phyloP scores from a whole-genome alignment of 2,113 vertebrate species.

The Genyomyrus donnyi region DNA sequence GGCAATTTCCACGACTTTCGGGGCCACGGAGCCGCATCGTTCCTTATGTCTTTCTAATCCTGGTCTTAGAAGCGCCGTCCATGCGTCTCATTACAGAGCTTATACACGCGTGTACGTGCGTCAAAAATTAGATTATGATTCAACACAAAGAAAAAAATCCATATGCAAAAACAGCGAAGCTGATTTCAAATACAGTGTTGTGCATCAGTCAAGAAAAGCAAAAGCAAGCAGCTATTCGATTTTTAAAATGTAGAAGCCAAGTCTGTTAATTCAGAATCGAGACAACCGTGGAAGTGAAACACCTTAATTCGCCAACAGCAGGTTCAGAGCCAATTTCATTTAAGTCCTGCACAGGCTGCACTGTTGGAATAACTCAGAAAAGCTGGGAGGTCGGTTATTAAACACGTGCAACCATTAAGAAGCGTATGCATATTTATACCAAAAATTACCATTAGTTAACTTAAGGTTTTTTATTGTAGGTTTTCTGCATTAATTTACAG shows the following conservation, averaged over 20 bases:
- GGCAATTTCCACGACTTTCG: slow-evolving; percentile 74
- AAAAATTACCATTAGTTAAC: too few species aligned
- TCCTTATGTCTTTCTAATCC: slow-evolving; percentile 29
- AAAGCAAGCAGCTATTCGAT: neutral
- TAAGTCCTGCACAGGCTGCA: neutral
- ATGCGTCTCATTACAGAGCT: neutral
- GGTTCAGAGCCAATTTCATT: neutral
- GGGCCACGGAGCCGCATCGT: slow-evolving; percentile 74
- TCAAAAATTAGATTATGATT: neutral
- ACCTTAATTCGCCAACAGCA: neutral
- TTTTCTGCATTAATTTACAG: too few species aligned
- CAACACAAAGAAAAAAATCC: neutral
- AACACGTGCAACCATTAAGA: neutral
- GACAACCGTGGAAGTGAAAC: neutral
- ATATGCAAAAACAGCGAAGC: neutral
- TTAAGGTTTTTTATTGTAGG: too few species aligned
- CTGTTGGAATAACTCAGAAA: neutral
- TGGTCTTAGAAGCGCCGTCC: neutral
- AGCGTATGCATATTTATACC: neutral
- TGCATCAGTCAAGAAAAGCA: neutral
- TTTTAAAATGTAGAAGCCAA: neutral
- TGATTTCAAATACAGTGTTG: neutral
- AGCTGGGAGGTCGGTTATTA: neutral
- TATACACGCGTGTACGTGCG: neutral
- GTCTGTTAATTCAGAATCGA: neutral